phyloP scores from a whole-genome alignment of 1,140 invertebrate genomes.

The Cotesia chilonis region DNA sequence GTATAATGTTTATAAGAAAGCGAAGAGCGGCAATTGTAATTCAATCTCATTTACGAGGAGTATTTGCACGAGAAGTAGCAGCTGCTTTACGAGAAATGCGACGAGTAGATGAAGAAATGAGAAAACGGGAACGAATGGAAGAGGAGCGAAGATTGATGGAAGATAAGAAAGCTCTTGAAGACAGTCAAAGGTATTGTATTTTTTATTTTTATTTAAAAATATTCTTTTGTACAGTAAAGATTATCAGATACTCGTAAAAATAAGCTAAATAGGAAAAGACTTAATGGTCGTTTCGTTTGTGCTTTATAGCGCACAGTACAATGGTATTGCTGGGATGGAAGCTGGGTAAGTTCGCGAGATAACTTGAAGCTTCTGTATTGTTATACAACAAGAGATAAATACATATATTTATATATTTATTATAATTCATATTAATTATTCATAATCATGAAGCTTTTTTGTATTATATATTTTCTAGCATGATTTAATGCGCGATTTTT shows the following conservation, averaged over 20 bases:
- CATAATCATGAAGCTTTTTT: constrained; percentile 6
- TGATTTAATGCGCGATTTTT: constrained; percentile 1
- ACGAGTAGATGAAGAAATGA: constrained; percentile 91
- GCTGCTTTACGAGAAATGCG: constrained; percentile 87
- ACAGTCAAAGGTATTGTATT: constrained; percentile 65
- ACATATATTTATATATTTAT: neutral
- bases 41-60: constrained; percentile 87
- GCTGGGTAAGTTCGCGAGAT: constrained; percentile 62
- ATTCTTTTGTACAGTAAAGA: constrained; percentile 17
- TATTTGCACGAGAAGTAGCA: constrained; percentile 88
- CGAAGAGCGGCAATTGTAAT: constrained; percentile 88
- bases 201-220: constrained; percentile 26
- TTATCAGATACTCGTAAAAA: neutral
- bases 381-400: constrained; percentile 1
- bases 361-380: constrained; percentile 4
- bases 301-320: constrained; percentile 65
- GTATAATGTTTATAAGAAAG: constrained; percentile 83
- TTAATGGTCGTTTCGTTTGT: constrained; percentile 49
- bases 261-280: constrained; percentile 53
- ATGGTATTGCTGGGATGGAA: constrained; percentile 67
- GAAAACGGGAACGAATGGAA: constrained; percentile 78
- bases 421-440: neutral
- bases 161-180: constrained; percentile 64
- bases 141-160: constrained; percentile 71
- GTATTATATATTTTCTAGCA: constrained; percentile 9